Base-by-base conservation (phyloP, 2,888 invertebrate genomes). In the Malachius bipustulatus region DNA sequence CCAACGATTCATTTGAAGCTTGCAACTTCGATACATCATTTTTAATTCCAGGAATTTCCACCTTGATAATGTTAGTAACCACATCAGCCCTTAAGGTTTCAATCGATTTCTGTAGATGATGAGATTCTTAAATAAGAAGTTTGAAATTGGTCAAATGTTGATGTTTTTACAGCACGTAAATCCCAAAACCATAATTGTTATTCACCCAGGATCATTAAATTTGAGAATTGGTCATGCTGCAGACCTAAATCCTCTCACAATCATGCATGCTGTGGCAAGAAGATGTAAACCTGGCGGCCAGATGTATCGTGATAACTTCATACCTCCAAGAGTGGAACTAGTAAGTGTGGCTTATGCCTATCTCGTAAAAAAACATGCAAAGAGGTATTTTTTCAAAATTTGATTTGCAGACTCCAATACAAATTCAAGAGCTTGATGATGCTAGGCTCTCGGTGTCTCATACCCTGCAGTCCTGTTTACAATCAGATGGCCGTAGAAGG, bases 171-270 rank as follows among this genome's bases (percentile, higher is more conserved):
- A 78, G 65, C 76, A 77, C 58, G 73, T 80, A 43, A 80, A 81
- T 49, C 77, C 84, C 1, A 80, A 83, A 50, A 78, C 81, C 40
- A 82, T 88, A 27, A 81, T 96, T 39, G 81, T 94, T n/a, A 89
- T 94, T 37, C 93, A 94, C 56, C 93, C 94, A 13, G 94, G 94
- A 4, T 94, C 93, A 0, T 71, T 83, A 32, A 81, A 88, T 59
- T 70, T 94, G 14, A 69, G 91, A 41, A 83, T 94, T 55, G 94
- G 94, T 1, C 66, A 88, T 48, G 91, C 93, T 2, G 88, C 90
- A 0, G 94, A 94, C 60, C 66, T 88, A 2, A 75, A 83, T 55
- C 94, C 94, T 6, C 71, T 82, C 36, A 82, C 81, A 24, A 70
- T 91, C 38, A 67, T 91, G 1, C 91, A 94, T 63, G 88, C 84